Percentiles rank a stretch among this genome's conserved stretches.
Evolutionary conservation across 2,797 vertebrate genomes (phyloP).

Genomic region (Leuciscus waleckii): DNA sequence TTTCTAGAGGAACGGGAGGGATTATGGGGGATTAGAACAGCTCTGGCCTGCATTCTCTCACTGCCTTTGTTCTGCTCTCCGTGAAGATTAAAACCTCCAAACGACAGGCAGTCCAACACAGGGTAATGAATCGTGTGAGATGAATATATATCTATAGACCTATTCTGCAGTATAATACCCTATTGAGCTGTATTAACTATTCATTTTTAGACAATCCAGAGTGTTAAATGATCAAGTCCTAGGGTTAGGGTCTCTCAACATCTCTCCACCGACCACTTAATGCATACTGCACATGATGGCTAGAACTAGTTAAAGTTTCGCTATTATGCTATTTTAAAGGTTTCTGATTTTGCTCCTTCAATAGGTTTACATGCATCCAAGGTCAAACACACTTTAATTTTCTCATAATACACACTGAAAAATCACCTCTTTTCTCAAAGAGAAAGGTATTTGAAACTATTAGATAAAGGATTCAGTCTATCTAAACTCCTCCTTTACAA

Average conservation of each 20-base stretch:
- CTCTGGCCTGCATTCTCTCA: conserved; percentile 62
- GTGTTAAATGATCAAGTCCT: not conserved
- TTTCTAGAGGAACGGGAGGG: conserved; percentile 31
- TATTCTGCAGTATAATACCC: not conserved
- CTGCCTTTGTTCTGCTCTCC: conserved; percentile 62
- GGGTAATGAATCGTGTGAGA: conserved; percentile 21
- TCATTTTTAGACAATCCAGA: not conserved
- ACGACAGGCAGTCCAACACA: conserved; percentile 55
- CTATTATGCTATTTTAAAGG: not conserved
- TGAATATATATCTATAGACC: conserved; percentile 20
- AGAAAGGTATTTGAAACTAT: too few relatives aligned
- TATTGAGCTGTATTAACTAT: not conserved
- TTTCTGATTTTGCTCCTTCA: not conserved
- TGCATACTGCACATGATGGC: not conserved
- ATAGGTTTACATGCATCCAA: not conserved
- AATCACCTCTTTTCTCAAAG: not conserved
- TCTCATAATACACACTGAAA: not conserved
- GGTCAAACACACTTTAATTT: not conserved
- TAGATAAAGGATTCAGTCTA: too few relatives aligned
- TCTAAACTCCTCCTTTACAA: too few relatives aligned
- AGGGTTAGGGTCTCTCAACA: not conserved
- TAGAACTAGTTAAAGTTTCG: not conserved
- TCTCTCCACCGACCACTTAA: not conserved
- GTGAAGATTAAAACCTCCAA: conserved; percentile 65
- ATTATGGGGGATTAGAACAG: conserved; percentile 68